Percentiles rank a stretch among this genome's conserved stretches.
These are phyloP conservation scores for Chondrosia reniformis DNA, from an alignment of 37 sponge, comb jelly and placozoan species.

Conservation along the genomic window DNA sequence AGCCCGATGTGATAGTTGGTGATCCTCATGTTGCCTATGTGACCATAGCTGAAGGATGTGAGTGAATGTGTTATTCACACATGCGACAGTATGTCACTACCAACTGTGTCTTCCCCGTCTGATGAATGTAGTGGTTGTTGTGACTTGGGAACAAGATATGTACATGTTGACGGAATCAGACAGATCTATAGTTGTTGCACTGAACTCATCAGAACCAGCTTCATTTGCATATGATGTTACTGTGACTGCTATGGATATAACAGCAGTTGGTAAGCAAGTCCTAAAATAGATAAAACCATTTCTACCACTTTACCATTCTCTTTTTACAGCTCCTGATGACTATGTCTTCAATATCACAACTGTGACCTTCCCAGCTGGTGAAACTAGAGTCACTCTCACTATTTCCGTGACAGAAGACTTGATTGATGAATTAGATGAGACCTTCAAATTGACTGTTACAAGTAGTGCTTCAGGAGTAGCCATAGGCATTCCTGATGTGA, in stretches of 20 bases:
- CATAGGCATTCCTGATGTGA: not conserved
- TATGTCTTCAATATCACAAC: not conserved
- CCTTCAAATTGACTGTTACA: not conserved
- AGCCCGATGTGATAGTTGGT: not conserved
- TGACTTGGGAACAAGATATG: too few relatives aligned
- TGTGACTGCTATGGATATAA: constrained; percentile 13
- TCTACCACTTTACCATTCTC: not conserved
- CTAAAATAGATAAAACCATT: too few relatives aligned
- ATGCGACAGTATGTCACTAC: too few relatives aligned
- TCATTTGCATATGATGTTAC: not conserved
- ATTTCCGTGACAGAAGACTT: not conserved
- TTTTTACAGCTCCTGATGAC: not conserved
- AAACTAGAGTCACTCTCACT: not conserved
- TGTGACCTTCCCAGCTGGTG: not conserved
- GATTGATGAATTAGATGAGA: not conserved
- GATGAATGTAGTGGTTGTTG: too few relatives aligned
- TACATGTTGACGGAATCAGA: constrained; percentile 5
- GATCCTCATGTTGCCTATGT: not conserved
- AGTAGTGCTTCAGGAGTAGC: not conserved
- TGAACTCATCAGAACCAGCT: not conserved
- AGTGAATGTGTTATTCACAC: too few relatives aligned
- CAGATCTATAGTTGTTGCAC: not conserved
- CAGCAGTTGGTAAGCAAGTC: too few relatives aligned
- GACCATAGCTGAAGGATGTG: not conserved
- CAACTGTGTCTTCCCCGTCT: too few relatives aligned